Conservation (phyloP, 1,140 invertebrate genomes). For the Drosophila micromelanica region DNA sequence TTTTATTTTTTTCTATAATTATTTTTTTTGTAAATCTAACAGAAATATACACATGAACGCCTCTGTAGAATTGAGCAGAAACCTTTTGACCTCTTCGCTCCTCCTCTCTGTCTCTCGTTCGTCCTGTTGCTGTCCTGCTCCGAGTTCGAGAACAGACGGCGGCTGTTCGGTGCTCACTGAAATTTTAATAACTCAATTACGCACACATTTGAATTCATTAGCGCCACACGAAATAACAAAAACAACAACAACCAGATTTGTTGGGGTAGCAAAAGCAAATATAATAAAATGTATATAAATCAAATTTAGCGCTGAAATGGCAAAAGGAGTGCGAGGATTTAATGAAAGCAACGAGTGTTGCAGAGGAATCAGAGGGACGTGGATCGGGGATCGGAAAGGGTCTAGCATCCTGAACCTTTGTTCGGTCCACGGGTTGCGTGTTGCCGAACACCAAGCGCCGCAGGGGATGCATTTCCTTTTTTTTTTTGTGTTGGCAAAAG, state of each 20-base stretch:
- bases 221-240: conserved; percentile 58
- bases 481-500: conserved; percentile 2
- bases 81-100: background rate
- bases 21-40: conserved; percentile 33
- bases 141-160: conserved; percentile 21
- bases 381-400: background rate
- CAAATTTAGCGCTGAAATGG: conserved; percentile 78
- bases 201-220: conserved; percentile 83
- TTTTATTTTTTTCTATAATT: background rate
- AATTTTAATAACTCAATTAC: conserved; percentile 83
- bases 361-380: too few relatives aligned
- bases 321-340: conserved; percentile 50
- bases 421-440: conserved; percentile 30
- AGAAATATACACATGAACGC: conserved; percentile 63
- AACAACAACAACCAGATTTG: conserved; percentile 16
- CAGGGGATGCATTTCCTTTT: conserved; percentile 54
- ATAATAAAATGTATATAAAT: conserved; percentile 82
- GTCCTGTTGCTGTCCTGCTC: background rate
- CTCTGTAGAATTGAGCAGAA: conserved; percentile 58
- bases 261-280: conserved; percentile 56
- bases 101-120: background rate
- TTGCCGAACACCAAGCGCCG: conserved; percentile 27
- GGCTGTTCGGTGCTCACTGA: conserved; percentile 54
- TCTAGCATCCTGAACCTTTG: conserved; percentile 22
- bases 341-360: background rate